Conservation (phyloP, 2,113 vertebrate species). For the Malurus melanocephalus region DNA sequence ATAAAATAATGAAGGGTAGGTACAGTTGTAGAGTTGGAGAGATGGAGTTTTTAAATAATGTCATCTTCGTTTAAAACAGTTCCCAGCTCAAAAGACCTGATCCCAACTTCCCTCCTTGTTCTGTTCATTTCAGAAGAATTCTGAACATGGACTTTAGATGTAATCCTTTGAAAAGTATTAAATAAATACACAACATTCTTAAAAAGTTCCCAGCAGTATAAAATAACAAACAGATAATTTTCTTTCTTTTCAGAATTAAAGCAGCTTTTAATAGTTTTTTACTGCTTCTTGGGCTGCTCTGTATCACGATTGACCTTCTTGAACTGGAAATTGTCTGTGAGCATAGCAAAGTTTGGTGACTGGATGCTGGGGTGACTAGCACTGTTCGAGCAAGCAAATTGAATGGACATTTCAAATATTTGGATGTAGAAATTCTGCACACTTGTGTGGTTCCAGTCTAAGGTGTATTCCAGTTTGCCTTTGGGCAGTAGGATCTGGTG, state of each 20-base stretch:
- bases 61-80: no score
- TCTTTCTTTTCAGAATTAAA: neutral
- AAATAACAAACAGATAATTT: neutral
- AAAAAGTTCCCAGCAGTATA: neutral
- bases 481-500: neutral
- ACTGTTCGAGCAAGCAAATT: neutral
- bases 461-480: neutral
- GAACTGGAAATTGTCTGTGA: neutral
- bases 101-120: neutral
- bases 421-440: neutral
- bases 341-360: neutral
- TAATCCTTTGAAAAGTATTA: neutral
- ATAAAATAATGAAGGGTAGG: neutral
- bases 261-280: neutral
- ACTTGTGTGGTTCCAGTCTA: neutral
- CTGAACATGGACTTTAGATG: neutral
- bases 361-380: neutral
- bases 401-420: neutral
- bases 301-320: neutral
- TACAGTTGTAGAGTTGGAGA: neutral
- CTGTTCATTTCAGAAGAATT: neutral
- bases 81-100: neutral
- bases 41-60: neutral
- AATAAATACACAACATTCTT: neutral
- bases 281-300: neutral